These are phyloP conservation scores for Atta colombica DNA, from an alignment of 1,140 invertebrate genomes.

Conservation along the genomic window DNA sequence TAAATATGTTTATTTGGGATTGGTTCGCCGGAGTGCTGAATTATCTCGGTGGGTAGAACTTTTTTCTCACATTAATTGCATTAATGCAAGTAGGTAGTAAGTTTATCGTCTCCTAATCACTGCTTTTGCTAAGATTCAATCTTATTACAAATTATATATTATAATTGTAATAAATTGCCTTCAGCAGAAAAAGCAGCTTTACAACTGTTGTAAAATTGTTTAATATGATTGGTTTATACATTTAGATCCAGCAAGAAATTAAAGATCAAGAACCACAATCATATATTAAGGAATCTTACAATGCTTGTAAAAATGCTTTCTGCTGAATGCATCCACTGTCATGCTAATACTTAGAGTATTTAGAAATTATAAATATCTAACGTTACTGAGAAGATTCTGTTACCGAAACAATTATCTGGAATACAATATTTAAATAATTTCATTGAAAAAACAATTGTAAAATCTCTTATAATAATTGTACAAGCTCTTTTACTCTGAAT, in stretches of 20 bases:
- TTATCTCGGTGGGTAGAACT: slow-evolving; percentile 94
- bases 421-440: background rate
- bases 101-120: no score
- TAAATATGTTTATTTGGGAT: slow-evolving; percentile 98
- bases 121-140: background rate
- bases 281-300: no score
- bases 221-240: no score
- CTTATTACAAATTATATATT: no score
- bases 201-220: no score
- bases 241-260: no score
- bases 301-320: no score
- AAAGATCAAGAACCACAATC: no score
- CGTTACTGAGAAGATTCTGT: background rate
- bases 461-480: no score
- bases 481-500: background rate
- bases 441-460: background rate
- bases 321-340: no score
- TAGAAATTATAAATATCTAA: background rate
- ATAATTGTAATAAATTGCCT: no score
- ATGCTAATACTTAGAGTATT: background rate
- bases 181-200: no score
- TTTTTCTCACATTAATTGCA: background rate
- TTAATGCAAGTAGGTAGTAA: background rate
- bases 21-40: slow-evolving; percentile 98
- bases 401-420: background rate